phyloP scores from a whole-genome alignment of 2,797 vertebrate genomes.

The Hemitrygon akajei region DNA sequence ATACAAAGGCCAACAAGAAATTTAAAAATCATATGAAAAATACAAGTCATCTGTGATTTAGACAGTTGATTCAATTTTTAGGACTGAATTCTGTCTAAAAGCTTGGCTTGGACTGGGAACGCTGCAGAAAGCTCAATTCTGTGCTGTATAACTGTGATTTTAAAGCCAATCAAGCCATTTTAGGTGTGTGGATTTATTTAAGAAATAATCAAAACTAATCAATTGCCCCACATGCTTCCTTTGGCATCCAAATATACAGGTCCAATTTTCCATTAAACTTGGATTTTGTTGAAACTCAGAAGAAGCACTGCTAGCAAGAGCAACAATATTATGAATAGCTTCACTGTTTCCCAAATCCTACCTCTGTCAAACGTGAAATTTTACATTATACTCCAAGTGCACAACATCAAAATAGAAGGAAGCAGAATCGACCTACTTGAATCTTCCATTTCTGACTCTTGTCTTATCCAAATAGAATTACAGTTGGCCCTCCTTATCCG shows the following conservation, averaged over 20 bases:
- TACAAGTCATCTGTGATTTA: not conserved
- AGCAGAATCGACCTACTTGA: not conserved
- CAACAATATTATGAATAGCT: not conserved
- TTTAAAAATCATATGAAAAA: too few relatives aligned
- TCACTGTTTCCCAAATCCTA: not conserved
- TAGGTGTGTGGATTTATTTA: not conserved
- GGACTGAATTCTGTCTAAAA: not conserved
- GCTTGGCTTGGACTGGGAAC: too few relatives aligned
- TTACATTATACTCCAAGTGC: too few relatives aligned
- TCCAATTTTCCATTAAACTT: constrained; percentile 1
- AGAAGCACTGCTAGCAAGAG: not conserved
- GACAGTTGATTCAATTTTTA: not conserved
- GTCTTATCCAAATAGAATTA: not conserved
- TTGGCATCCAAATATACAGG: not conserved
- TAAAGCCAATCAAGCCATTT: not conserved
- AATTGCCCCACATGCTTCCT: not conserved
- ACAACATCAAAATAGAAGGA: not conserved
- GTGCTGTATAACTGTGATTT: too few relatives aligned
- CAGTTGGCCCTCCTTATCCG: too few relatives aligned
- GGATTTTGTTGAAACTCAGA: not conserved
- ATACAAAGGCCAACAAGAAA: not conserved
- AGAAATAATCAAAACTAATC: not conserved
- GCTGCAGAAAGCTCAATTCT: too few relatives aligned
- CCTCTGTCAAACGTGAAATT: not conserved
- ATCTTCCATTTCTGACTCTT: not conserved